A percentile compares a stretch with the other conserved stretches of the same genome.
Conservation (phyloP, 2,797 vertebrate species). For the Anguilla anguilla region DNA sequence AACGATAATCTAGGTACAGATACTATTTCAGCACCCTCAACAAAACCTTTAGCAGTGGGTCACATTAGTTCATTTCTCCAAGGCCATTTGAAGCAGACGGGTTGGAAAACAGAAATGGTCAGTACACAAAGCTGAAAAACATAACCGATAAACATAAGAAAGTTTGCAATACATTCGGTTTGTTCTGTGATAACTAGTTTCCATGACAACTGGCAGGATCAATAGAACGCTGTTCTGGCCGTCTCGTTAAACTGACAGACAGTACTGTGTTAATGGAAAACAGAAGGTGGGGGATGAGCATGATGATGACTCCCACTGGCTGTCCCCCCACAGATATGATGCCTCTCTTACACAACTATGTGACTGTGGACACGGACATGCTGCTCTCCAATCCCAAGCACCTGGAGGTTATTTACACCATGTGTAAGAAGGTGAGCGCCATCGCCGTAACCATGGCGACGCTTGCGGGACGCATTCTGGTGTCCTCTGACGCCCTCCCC, state of each 20-base stretch:
- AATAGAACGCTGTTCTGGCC: background rate
- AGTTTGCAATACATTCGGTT: background rate
- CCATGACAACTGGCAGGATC: background rate
- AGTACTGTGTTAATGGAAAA: background rate
- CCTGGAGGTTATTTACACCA: conserved; percentile 92
- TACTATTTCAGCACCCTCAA: background rate
- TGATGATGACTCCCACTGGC: conserved; percentile 6
- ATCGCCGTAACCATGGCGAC: background rate
- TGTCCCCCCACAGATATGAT: conserved; percentile 87
- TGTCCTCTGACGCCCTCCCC: background rate
- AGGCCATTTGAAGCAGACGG: background rate
- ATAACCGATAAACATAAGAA: background rate
- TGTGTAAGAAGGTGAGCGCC: conserved; percentile 93
- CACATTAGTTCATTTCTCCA: background rate
- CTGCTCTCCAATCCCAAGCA: conserved; percentile 90
- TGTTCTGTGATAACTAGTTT: background rate
- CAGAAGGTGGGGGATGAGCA: background rate
- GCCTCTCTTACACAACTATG: conserved; percentile 96
- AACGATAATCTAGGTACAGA: background rate
- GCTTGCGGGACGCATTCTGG: background rate
- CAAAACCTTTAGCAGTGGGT: background rate
- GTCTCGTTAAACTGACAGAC: background rate
- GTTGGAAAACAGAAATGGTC: background rate
- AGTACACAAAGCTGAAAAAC: background rate
- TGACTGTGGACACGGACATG: conserved; percentile 92